Conservation (phyloP, 2,113 vertebrate genomes). For the Neolamprologus hecqui region DNA sequence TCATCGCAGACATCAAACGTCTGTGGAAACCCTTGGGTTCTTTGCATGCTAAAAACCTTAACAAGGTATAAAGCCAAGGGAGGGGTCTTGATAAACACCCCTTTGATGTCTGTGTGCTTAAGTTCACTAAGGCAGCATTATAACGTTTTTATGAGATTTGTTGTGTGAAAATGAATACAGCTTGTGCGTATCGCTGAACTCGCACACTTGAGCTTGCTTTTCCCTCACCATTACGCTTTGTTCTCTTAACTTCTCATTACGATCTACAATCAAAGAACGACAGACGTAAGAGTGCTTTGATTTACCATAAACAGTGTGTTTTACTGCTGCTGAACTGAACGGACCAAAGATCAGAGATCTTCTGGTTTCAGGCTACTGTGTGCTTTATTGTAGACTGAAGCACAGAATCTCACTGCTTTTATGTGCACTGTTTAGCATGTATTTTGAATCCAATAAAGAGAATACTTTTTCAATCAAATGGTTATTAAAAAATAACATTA, state of each 20-base stretch:
- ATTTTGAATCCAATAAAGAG: not conserved
- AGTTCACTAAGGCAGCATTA: conserved; percentile 4
- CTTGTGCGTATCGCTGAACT: not conserved
- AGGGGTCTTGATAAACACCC: conserved; percentile 27
- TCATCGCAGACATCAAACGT: conserved; percentile 53
- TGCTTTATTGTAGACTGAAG: not conserved
- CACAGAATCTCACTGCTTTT: not conserved
- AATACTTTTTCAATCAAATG: not conserved
- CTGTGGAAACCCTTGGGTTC: conserved; percentile 22
- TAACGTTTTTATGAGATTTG: conserved; percentile 1
- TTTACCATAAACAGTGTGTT: not conserved
- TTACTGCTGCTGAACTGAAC: not conserved
- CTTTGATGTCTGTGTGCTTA: conserved; percentile 45
- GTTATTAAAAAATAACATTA: not conserved
- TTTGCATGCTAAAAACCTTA: conserved; percentile 18
- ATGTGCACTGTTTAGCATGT: not conserved
- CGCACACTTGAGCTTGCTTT: not conserved
- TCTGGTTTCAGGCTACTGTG: not conserved
- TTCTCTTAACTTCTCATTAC: conserved; percentile 20
- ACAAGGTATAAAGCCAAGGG: conserved; percentile 40
- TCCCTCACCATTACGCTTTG: not conserved
- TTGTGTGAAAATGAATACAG: conserved; percentile 23
- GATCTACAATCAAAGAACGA: not conserved
- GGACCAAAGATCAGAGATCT: not conserved
- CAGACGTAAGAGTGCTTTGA: not conserved